These are phyloP conservation scores for Melanotaenia boesemani DNA, from an alignment of 2,797 vertebrate genomes.

Conservation along the genomic window DNA sequence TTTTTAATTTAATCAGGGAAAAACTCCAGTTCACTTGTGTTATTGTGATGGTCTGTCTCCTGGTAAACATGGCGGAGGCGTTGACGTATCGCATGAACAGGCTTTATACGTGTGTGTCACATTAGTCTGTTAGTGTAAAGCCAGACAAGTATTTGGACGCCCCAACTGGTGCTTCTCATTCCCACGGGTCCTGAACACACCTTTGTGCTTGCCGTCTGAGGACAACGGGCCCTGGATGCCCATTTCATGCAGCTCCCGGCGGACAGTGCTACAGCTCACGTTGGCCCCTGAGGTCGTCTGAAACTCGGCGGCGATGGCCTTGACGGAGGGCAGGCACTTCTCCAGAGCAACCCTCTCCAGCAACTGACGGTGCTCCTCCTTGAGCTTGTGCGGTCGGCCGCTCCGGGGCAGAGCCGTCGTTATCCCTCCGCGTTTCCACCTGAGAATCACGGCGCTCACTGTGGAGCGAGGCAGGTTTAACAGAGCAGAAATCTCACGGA, in stretches of 20 bases:
- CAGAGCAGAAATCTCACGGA: conserved; percentile 60
- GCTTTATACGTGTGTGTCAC: background rate
- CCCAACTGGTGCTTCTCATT: background rate
- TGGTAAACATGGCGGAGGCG: background rate
- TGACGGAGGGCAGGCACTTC: conserved; percentile 45
- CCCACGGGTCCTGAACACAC: conserved; percentile 34
- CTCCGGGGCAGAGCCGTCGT: conserved; percentile 66
- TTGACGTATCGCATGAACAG: background rate
- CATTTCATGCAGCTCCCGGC: conserved; percentile 65
- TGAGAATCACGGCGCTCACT: conserved; percentile 57
- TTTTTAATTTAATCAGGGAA: too few relatives aligned
- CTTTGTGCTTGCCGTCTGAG: conserved; percentile 39
- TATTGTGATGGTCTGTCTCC: background rate
- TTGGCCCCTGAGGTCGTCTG: conserved; percentile 53
- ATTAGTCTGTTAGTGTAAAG: background rate
- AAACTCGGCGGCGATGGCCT: conserved; percentile 61
- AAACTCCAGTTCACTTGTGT: background rate
- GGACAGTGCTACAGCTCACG: conserved; percentile 59
- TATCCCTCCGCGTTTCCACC: conserved; percentile 63
- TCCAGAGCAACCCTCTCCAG: conserved; percentile 54
- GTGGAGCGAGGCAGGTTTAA: conserved; percentile 60
- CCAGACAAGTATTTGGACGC: conserved; percentile 12
- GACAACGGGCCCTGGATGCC: conserved; percentile 62
- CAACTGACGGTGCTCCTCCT: conserved; percentile 54
- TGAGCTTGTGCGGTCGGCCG: conserved; percentile 67